These are phyloP conservation scores for Danio jaintianensis DNA, from an alignment of 2,797 vertebrate genomes.

Conservation along the genomic window DNA sequence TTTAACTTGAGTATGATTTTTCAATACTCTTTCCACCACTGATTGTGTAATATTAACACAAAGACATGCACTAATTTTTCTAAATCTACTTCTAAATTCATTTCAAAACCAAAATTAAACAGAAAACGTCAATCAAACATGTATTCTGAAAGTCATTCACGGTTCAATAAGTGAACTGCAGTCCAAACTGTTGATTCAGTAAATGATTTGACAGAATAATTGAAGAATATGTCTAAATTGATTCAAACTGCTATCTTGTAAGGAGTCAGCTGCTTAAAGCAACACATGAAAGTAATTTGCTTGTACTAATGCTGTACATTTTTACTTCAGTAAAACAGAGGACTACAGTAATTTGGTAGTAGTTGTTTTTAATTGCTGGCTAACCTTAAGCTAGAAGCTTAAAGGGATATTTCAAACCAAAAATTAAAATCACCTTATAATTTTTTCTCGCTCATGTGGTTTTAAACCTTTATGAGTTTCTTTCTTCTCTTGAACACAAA, in stretches of 20 bases:
- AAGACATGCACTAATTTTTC: too few relatives aligned
- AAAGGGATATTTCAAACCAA: too few relatives aligned
- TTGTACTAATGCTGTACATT: not conserved
- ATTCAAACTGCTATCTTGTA: not conserved
- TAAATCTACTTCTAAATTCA: too few relatives aligned
- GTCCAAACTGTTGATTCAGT: not conserved
- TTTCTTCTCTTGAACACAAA: too few relatives aligned
- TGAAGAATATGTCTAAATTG: not conserved
- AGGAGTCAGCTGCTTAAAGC: rapidly evolving
- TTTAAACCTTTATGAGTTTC: too few relatives aligned
- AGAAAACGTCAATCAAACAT: too few relatives aligned
- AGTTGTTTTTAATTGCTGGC: slow-evolving; percentile 5
- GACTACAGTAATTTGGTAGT: not conserved
- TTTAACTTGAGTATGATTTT: too few relatives aligned
- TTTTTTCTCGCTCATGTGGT: too few relatives aligned
- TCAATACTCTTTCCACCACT: too few relatives aligned
- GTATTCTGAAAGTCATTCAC: not conserved
- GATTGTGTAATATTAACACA: too few relatives aligned
- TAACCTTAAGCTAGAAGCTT: not conserved
- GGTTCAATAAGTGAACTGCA: not conserved
- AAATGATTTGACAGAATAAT: not conserved
- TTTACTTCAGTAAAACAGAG: not conserved
- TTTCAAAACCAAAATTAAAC: too few relatives aligned
- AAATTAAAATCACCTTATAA: too few relatives aligned
- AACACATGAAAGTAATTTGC: not conserved